phyloP scores from a whole-genome alignment of 1,140 invertebrate genomes.

The Ceratoteleas bidentatus region DNA sequence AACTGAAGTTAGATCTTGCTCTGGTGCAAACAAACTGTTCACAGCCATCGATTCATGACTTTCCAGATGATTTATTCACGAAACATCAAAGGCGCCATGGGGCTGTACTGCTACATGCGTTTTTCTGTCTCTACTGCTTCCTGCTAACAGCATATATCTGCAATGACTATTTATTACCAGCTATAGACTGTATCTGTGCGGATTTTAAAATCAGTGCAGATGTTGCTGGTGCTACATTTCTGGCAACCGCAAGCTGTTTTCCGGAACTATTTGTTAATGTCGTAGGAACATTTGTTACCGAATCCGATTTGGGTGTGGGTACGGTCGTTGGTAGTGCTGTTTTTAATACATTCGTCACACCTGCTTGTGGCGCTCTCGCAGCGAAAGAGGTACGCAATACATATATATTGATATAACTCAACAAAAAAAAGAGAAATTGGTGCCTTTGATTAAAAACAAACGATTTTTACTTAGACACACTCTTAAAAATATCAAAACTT shows the following conservation, averaged over 20 bases:
- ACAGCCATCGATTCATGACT: constrained; percentile 81
- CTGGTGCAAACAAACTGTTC: constrained; percentile 72
- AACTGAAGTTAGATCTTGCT: too few species aligned
- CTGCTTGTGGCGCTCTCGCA: constrained; percentile 90
- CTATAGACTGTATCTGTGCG: constrained; percentile 90
- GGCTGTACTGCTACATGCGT: constrained; percentile 87
- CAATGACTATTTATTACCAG: constrained; percentile 92
- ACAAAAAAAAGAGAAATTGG: too few species aligned
- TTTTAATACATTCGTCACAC: constrained; percentile 93
- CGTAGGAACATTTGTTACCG: constrained; percentile 89
- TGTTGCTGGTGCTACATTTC: constrained; percentile 94
- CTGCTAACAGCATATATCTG: constrained; percentile 90
- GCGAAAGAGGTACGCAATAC: constrained; percentile 84
- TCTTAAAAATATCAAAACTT: too few species aligned
- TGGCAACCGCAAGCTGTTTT: constrained; percentile 94
- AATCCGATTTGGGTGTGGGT: constrained; percentile 91
- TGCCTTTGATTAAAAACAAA: too few species aligned
- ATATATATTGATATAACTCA: too few species aligned
- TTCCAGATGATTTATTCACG: constrained; percentile 83
- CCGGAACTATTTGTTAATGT: constrained; percentile 95
- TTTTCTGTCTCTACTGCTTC: constrained; percentile 91
- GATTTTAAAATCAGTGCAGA: constrained; percentile 88
- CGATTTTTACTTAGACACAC: too few species aligned
- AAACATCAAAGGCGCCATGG: constrained; percentile 85
- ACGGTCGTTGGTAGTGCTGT: constrained; percentile 94